A percentile compares a stretch with the other conserved stretches of the same genome.
Conservation (phyloP, 2,113 vertebrate species). For the Synchiropus splendidus region DNA sequence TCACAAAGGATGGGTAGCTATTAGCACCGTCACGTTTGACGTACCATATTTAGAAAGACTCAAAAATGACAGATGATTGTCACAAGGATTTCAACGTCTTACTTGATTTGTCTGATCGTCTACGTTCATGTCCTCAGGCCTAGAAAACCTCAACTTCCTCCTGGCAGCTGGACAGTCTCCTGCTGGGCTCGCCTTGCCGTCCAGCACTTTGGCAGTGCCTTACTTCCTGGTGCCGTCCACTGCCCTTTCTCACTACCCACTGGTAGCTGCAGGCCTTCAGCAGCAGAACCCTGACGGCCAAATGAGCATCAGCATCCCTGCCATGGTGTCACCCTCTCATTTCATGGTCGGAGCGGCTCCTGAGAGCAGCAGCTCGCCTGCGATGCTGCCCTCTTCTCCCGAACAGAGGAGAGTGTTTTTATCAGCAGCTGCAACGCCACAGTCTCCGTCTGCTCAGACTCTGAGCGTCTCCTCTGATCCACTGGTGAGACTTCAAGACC, state of each 20-base stretch:
- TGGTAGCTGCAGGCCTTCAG: constrained; percentile 48
- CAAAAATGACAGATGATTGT: too few species aligned
- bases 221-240: constrained; percentile 78
- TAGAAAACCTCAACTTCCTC: constrained; percentile 74
- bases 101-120: too few species aligned
- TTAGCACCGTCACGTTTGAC: too few species aligned
- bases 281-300: constrained; percentile 34
- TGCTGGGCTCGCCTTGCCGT: constrained; percentile 44
- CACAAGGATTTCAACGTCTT: too few species aligned
- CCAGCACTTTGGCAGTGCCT: constrained; percentile 66
- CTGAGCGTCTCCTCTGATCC: constrained; percentile 16
- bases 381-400: constrained; percentile 44
- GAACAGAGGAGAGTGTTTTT: constrained; percentile 29
- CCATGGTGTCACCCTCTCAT: constrained; percentile 55
- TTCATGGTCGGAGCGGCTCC: constrained; percentile 64
- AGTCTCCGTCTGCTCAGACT: constrained; percentile 47
- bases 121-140: constrained; percentile 23
- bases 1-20: not conserved
- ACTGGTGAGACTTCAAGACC: constrained; percentile 33
- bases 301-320: constrained; percentile 64
- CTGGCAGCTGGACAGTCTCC: constrained; percentile 66
- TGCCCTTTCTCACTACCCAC: constrained; percentile 67
- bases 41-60: too few species aligned
- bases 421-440: constrained; percentile 14
- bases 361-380: constrained; percentile 39